These are phyloP conservation scores for Spatula versicolor DNA, from an alignment of 2,797 vertebrate genomes.

Conservation along the genomic window DNA sequence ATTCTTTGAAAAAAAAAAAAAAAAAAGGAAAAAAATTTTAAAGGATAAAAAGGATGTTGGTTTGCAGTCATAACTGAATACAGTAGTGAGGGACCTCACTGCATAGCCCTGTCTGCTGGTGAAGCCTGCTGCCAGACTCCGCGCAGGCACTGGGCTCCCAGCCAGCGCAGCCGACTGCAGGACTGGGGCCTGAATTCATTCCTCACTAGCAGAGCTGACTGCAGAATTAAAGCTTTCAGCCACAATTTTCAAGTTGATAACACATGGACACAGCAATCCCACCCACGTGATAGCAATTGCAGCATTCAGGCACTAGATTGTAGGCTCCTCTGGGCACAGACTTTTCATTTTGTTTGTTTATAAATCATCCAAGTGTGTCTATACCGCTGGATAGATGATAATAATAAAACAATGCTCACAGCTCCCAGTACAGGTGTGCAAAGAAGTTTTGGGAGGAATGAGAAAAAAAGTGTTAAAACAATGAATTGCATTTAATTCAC, in stretches of 20 bases:
- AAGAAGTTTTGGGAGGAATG: background rate
- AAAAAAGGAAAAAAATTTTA: rapidly evolving
- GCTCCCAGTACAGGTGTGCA: background rate
- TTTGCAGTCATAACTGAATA: background rate
- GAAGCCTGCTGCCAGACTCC: background rate
- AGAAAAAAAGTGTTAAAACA: conserved; percentile 29
- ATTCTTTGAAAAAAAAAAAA: background rate
- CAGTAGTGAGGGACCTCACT: background rate
- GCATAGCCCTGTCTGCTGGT: background rate
- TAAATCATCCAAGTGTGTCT: conserved; percentile 24
- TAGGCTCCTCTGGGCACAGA: conserved; percentile 18
- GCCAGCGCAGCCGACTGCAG: conserved; percentile 43
- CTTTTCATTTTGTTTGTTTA: conserved; percentile 20
- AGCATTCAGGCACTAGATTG: background rate
- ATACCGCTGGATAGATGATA: background rate
- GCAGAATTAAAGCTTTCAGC: conserved; percentile 61
- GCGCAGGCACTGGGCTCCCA: background rate
- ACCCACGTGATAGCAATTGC: conserved; percentile 19
- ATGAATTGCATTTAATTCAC: conserved; percentile 43
- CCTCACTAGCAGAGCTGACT: conserved; percentile 35
- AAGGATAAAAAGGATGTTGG: background rate
- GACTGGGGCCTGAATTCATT: conserved; percentile 14
- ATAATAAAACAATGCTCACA: conserved; percentile 12
- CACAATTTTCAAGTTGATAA: conserved; percentile 61
- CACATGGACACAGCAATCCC: conserved; percentile 37